Evolutionary conservation across 2,113 vertebrate species (phyloP).

Genomic region (Phaethornis superciliosus): DNA sequence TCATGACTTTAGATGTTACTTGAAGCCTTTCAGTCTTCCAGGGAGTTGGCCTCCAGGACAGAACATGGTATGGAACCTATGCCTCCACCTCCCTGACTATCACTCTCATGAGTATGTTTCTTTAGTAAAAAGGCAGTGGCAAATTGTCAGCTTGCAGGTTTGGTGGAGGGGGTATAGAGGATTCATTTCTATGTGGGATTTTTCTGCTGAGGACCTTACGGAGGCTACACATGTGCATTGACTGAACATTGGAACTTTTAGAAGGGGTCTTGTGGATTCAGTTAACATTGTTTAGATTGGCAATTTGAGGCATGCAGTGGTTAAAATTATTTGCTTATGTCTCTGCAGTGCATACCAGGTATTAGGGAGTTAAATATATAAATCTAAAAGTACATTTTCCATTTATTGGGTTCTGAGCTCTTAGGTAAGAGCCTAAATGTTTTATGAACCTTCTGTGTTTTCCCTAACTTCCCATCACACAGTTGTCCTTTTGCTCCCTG

Average conservation of each 20-base stretch:
- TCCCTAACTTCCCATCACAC: background rate
- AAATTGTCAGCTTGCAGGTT: background rate
- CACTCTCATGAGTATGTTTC: background rate
- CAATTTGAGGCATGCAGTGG: background rate
- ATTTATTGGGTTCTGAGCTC: background rate
- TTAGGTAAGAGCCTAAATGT: background rate
- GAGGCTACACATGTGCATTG: rapidly evolving
- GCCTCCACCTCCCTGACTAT: background rate
- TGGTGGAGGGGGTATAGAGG: background rate
- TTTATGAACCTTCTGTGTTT: background rate
- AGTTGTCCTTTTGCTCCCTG: background rate
- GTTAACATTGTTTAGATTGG: background rate
- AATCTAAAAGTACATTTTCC: background rate
- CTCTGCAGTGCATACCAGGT: background rate
- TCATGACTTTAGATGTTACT: background rate
- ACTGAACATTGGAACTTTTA: background rate
- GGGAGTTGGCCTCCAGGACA: rapidly evolving
- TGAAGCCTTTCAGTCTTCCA: background rate
- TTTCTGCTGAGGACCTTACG: background rate
- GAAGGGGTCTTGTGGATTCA: background rate
- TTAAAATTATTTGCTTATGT: background rate
- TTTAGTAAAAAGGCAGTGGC: background rate
- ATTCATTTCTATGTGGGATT: background rate
- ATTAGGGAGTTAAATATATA: background rate
- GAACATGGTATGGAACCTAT: background rate